These are phyloP conservation scores for Eurytoma californica DNA, from an alignment of 2,888 invertebrate species.

Conservation along the genomic window DNA sequence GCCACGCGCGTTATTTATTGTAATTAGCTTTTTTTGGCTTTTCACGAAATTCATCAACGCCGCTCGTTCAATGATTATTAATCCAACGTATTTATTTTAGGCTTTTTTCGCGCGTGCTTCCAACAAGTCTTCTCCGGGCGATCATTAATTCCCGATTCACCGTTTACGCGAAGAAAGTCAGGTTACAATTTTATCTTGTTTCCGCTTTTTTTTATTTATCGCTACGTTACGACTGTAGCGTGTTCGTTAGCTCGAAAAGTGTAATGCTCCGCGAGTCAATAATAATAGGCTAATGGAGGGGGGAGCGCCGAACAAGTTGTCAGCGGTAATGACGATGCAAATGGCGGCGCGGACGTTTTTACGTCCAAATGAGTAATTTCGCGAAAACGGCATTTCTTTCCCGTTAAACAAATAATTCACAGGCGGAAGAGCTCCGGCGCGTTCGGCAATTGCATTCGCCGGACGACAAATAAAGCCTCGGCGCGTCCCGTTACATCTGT, in stretches of 20 bases:
- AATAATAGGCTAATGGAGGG: not conserved
- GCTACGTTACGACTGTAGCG: not conserved
- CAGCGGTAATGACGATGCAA: too few relatives aligned
- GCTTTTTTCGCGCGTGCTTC: not conserved
- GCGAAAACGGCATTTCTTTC: slow-evolving; percentile 10
- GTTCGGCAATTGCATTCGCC: not conserved
- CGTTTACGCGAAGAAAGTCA: not conserved
- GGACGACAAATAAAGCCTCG: not conserved
- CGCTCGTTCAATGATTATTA: slow-evolving; percentile 1
- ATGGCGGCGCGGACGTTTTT: too few relatives aligned
- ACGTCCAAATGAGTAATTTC: slow-evolving; percentile 17
- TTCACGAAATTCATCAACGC: not conserved
- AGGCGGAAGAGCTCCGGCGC: not conserved
- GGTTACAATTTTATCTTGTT: not conserved
- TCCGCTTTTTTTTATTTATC: not conserved
- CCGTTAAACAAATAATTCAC: slow-evolving; percentile 6
- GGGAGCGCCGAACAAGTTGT: too few relatives aligned
- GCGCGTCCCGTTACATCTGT: too few relatives aligned
- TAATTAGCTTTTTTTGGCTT: slow-evolving; percentile 3
- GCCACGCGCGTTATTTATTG: slow-evolving; percentile 22
- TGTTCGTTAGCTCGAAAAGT: too few relatives aligned
- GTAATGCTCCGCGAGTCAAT: too few relatives aligned
- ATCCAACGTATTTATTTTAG: slow-evolving; percentile 12
- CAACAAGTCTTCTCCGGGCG: not conserved
- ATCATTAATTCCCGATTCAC: slow-evolving; percentile 11